phyloP scores from a whole-genome alignment of 2,888 invertebrate species.

The Margaritifera margaritifera region DNA sequence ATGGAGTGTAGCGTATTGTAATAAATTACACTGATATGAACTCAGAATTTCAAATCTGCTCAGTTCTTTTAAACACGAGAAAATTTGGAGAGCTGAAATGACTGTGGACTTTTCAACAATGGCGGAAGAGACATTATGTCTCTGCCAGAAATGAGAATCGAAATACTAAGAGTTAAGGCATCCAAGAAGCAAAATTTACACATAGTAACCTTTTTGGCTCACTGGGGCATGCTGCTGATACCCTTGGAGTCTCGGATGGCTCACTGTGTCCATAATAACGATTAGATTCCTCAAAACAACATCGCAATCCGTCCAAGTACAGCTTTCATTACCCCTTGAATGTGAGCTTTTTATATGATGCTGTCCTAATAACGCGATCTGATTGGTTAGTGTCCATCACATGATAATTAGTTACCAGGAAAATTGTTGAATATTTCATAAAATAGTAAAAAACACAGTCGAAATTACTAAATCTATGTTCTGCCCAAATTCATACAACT shows the following conservation, averaged over 20 bases:
- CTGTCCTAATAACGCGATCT: constrained; percentile 57
- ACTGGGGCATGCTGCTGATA: constrained; percentile 73
- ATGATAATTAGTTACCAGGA: constrained; percentile 50
- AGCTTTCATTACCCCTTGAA: constrained; percentile 56
- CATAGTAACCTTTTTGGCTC: constrained; percentile 74
- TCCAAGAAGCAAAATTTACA: constrained; percentile 63
- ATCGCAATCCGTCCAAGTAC: constrained; percentile 54
- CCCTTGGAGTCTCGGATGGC: constrained; percentile 74
- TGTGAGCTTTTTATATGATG: constrained; percentile 58
- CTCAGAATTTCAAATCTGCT: neutral
- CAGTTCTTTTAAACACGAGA: neutral
- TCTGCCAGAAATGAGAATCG: too few relatives aligned
- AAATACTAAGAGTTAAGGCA: constrained; percentile 2
- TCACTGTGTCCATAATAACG: constrained; percentile 74
- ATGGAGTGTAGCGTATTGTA: too few relatives aligned
- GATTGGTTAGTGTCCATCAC: constrained; percentile 69
- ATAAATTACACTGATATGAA: neutral
- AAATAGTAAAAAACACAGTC: too few relatives aligned
- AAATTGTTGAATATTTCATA: too few relatives aligned
- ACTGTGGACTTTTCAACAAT: constrained; percentile 31
- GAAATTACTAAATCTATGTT: too few relatives aligned
- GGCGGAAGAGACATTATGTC: constrained; percentile 15
- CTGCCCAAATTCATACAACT: too few relatives aligned
- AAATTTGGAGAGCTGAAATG: constrained; percentile 30
- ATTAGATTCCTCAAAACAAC: constrained; percentile 62